Conservation (phyloP, 2,113 vertebrate species). For the Anser brachyrhynchus region DNA sequence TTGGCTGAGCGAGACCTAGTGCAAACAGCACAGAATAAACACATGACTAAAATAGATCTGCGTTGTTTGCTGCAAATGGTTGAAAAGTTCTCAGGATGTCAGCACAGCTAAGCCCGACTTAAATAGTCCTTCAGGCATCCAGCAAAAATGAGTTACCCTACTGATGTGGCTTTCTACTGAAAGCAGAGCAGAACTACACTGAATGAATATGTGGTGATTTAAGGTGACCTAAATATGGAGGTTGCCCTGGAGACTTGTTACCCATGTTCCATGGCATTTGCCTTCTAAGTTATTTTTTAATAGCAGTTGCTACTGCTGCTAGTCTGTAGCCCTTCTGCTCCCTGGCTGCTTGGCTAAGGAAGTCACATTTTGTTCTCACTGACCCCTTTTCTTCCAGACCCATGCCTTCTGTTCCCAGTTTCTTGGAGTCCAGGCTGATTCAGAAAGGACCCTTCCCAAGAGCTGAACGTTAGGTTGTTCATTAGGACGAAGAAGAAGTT, state of each 20-base stretch:
- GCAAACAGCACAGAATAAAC: conserved; percentile 22
- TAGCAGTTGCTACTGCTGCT: not conserved
- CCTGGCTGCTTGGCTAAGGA: not conserved
- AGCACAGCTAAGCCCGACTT: not conserved
- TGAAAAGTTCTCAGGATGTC: conserved; percentile 2
- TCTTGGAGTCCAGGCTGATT: not conserved
- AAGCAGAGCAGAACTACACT: not conserved
- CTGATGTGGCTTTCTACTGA: not conserved
- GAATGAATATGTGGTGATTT: not conserved
- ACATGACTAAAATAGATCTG: conserved; percentile 3
- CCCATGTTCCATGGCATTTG: not conserved
- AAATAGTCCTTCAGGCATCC: not conserved
- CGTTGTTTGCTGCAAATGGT: not conserved
- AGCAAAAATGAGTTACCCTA: not conserved
- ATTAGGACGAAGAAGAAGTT: not conserved
- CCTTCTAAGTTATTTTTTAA: not conserved
- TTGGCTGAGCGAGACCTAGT: not conserved
- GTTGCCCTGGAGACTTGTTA: not conserved
- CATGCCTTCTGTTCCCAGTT: not conserved
- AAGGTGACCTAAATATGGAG: not conserved
- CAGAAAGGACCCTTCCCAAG: not conserved
- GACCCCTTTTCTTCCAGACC: not conserved
- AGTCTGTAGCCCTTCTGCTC: not conserved
- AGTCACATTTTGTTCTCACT: not conserved
- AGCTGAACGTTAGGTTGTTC: not conserved